Percentiles rank a stretch among this genome's conserved stretches.
Evolutionary conservation across 1,140 invertebrate species (phyloP).

Genomic region (Macrobrachium rosenbergii): DNA sequence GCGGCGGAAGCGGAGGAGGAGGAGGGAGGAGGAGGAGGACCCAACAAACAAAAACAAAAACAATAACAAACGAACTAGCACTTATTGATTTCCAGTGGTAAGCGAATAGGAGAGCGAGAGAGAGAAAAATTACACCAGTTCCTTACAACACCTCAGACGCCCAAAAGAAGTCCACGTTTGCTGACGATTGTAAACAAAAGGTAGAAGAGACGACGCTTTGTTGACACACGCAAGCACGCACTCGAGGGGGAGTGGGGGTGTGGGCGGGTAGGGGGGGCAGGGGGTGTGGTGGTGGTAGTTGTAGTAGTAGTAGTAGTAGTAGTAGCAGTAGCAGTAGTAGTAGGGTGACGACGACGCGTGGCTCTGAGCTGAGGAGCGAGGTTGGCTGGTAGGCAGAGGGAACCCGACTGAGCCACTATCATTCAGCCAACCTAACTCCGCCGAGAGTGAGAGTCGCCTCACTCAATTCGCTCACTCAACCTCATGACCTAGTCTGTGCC

Average conservation of each 20-base stretch:
- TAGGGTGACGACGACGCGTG: too few relatives aligned
- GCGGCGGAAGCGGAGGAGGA: too few relatives aligned
- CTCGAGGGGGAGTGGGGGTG: not conserved
- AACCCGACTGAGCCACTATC: conserved; percentile 58
- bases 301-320: too few relatives aligned
- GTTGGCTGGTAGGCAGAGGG: conserved; percentile 41
- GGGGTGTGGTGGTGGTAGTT: too few relatives aligned
- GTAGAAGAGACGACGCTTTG: not conserved
- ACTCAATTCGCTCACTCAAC: not conserved
- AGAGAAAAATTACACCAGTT: not conserved
- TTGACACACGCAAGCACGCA: conserved; percentile 32
- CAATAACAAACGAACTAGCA: not conserved
- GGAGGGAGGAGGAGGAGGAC: not conserved
- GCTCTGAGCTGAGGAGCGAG: not conserved
- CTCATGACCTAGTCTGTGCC: conserved; percentile 52
- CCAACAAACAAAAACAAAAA: not conserved
- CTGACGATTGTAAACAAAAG: not conserved
- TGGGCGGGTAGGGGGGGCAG: too few relatives aligned
- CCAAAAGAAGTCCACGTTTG: not conserved
- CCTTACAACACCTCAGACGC: not conserved
- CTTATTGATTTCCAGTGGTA: not conserved
- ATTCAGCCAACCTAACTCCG: conserved; percentile 20
- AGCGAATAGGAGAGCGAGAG: not conserved
- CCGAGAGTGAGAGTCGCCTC: conserved; percentile 53
- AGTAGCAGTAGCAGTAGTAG: too few relatives aligned